Evolutionary conservation across 2,888 invertebrate species (phyloP), one percentile per base, ranked within the genome.

Genomic region (Chloroclystis v-ata): DNA sequence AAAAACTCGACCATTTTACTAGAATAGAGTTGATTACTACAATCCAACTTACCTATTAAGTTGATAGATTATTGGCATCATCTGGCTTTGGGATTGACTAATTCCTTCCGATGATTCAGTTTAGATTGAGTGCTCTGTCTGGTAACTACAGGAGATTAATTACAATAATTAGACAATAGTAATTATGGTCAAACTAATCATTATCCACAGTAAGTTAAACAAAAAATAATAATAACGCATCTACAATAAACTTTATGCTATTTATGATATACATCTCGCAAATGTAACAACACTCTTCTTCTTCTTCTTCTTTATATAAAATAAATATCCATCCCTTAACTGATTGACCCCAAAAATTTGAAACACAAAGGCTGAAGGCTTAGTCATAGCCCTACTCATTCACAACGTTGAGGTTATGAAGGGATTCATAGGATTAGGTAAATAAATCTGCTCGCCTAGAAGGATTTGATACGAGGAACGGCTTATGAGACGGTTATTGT

Each of bases 381-480:
- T 14, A 5, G 32, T 33, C 32, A 33, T 9, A 33, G 14, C 5
- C n/a, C 32, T n/a, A 33, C 49, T 50, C 53, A 53, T 52, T 58
- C 44, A 37, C 49, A 53, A 55, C 46, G 49, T 51, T 47, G 51
- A 30, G 54, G 56, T 47, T 44, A 46, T 52, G 43, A 57, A 56
- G 53, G 51, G 49, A 50, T 52, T 43, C 33, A 12, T 13, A 43
- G 50, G 52, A 45, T 52, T 58, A 47, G 43, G 46, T 42, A 52
- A 51, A 49, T 53, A 55, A 51, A 51, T 47, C 49, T 45, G 32
- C 37, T 39, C 43, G 46, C 42, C 42, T 42, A 42, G 37, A 37
- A 33, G 46, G 49, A 45, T 49, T 49, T 45, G 38, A 38, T 41
- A 45, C 37, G 28, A 43, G 47, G 49, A 37, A 49, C 32, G 33